These are phyloP conservation scores for Candoia aspera DNA, from an alignment of 2,113 vertebrate genomes.

Conservation along the genomic window DNA sequence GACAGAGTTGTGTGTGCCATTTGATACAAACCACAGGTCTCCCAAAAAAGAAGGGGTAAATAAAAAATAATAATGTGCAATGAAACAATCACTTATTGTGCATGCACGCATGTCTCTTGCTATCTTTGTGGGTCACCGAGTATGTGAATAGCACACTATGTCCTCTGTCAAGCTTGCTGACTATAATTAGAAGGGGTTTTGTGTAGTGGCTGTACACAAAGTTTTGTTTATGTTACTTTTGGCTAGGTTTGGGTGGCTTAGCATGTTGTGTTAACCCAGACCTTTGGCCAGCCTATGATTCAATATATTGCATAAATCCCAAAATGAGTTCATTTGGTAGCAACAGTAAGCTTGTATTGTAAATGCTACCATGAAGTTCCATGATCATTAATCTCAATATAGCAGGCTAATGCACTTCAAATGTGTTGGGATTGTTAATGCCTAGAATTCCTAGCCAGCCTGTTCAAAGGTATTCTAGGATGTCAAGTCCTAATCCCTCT, in stretches of 20 bases:
- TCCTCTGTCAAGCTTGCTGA: neutral
- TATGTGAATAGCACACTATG: neutral
- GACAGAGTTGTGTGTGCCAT: constrained; percentile 14
- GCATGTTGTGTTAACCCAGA: neutral
- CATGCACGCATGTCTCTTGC: neutral
- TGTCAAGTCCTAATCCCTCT: too few relatives aligned
- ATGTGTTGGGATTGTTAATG: neutral
- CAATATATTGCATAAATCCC: neutral
- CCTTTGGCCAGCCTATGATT: neutral
- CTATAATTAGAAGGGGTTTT: neutral
- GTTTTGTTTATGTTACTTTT: neutral
- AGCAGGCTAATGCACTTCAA: too few relatives aligned
- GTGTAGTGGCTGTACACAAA: neutral
- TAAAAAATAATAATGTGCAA: neutral
- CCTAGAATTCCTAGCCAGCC: neutral
- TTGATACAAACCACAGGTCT: constrained; percentile 42
- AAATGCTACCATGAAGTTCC: too few relatives aligned
- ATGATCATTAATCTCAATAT: too few relatives aligned
- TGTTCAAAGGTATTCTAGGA: too few relatives aligned
- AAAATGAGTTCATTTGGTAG: neutral
- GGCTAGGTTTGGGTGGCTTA: neutral
- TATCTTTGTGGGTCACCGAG: neutral
- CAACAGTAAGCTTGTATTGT: neutral
- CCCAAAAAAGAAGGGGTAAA: neutral
- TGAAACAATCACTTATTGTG: neutral